Base-by-base conservation (phyloP, 2,797 vertebrate genomes). In the Sebastes dallii region DNA sequence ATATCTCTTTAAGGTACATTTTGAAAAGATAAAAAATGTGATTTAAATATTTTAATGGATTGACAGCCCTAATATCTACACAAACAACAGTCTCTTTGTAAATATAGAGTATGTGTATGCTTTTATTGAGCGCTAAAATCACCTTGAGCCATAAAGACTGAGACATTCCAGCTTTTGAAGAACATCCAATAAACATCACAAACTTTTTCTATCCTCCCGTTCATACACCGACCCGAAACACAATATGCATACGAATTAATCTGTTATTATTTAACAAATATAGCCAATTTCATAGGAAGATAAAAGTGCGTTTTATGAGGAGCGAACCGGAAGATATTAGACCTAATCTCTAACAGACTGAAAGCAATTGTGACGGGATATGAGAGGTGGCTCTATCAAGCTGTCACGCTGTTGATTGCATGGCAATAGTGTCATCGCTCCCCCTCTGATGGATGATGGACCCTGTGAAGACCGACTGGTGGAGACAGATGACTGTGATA, bases 321-420 rank as follows among this genome's bases (percentile, higher is more conserved):
- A 76, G 58, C 22, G 12, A 16, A 70, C 34, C 18, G 54, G 27
- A 14, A 78, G 64, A 77, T 64, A 68, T 85, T 20, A 46, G 42
- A 80, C 42, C 46, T 66, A 27, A 66, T 72, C 74, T 68, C 36
- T n/a, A 22, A 52, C 60, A 54, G 74, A 32, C 39, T 18, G 39
- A 32, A 54, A 58, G 60, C 39, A 27, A 24, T 75, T 83, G 77
- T 80, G 77, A 86, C 55, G 18, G 84, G 76, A 78, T 77, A 72
- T 72, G 80, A 86, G 78, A 76, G 72, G 72, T 27, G 64, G 81
- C 78, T 80, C 86, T 75, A 87, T 91, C 87, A 89, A 89, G 72
- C 87, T 87, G 83, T 90, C 85, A 84, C 5, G 6, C 59, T 54
- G 73, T 59, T 86, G 86, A 92, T 86, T 88, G 83, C 82, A 7